phyloP scores from a whole-genome alignment of 2,113 vertebrate genomes.

The Hypanus sabinus region DNA sequence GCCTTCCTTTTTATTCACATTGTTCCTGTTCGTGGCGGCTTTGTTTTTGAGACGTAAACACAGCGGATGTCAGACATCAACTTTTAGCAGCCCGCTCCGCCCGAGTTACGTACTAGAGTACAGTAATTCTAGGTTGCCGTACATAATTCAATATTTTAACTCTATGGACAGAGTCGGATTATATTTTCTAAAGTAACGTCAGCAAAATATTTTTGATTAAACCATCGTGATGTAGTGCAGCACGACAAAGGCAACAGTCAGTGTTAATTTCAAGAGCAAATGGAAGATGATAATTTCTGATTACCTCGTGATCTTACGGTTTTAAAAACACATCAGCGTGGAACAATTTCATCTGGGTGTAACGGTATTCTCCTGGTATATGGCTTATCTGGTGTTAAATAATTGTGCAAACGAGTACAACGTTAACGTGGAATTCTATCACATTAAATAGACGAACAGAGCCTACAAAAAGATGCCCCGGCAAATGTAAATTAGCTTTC shows the following conservation, averaged over 20 bases:
- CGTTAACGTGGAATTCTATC: background rate
- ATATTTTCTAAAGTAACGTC: background rate
- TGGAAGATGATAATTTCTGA: background rate
- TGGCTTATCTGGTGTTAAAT: background rate
- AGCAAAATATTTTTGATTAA: background rate
- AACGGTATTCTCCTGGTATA: background rate
- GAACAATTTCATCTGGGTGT: background rate
- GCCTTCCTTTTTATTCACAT: background rate
- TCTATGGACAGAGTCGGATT: no score
- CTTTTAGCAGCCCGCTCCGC: background rate
- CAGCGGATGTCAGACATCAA: background rate
- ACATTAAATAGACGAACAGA: background rate
- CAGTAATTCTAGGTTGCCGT: background rate
- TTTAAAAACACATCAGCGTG: background rate
- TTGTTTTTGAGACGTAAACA: background rate
- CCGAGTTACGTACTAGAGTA: background rate
- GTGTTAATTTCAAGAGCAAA: background rate
- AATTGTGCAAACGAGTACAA: background rate
- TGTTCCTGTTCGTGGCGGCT: background rate
- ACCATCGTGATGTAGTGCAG: background rate
- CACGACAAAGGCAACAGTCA: background rate
- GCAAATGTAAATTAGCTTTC: no score
- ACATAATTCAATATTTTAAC: background rate
- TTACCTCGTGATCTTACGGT: background rate
- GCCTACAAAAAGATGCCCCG: background rate